Base-by-base conservation (phyloP, 2,888 invertebrate genomes). In the Eremobia ochroleuca region DNA sequence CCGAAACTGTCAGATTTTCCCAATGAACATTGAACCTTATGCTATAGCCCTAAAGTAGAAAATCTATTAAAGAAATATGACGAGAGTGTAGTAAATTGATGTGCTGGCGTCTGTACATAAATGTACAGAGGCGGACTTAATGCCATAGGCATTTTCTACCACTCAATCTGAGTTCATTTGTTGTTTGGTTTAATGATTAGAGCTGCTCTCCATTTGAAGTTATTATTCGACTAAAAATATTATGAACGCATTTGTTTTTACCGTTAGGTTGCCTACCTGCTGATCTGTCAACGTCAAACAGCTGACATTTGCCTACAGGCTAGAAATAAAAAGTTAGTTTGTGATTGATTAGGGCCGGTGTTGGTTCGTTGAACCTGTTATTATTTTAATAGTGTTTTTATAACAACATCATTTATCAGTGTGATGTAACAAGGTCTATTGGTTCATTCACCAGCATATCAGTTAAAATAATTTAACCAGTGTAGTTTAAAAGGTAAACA, bases 351-450 rank as follows among this genome's bases (percentile, higher is more conserved):
- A 5, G n/a, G 21, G 64, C 66, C 69, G 79, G 71, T 31, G 52
- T 65, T 69, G 34, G 73, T 76, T 81, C 31, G 58, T 67, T 62
- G 49, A 46, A 82, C 85, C 75, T 81, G 77, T 84, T 90, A 85
- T 87, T 82, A 77, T 82, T 77, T 77, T 85, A 76, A 69, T 88
- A 55, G 70, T 85, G 77, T 88, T 91, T 90, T 90, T 90, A 86
- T 88, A 86, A 87, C 84, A 76, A 65, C 52, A 68, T 77, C 79
- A 84, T 71, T 83, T 89, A 90, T 89, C 90, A 80, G 75, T 82
- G 90, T 93, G 91, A 92, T 91, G 91, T 91, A 91, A 92, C 88
- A 88, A 87, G 82, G 79, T 86, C 74, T 73, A 64, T 72, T 78
- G 73, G 83, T 83, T 82, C 80, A 83, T 77, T 82, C 68, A 80